These are phyloP conservation scores for Saxicola maurus DNA, from an alignment of 2,797 vertebrate species.

Conservation along the genomic window DNA sequence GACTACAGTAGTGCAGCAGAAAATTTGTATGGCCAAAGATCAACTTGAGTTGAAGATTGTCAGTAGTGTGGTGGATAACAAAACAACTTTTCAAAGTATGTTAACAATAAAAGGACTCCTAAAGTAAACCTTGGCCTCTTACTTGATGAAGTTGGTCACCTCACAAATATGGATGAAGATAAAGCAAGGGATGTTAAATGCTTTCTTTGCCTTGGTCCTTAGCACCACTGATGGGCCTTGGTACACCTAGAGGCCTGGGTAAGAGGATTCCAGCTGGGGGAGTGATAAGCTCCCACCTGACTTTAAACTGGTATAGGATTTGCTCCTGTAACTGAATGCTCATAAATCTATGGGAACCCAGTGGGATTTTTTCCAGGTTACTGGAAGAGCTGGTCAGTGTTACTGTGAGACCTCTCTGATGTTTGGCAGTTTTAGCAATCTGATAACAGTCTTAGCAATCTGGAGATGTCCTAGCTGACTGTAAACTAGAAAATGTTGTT, in stretches of 20 bases:
- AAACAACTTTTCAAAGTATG: neutral
- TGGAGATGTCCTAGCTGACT: neutral
- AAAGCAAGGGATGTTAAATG: neutral
- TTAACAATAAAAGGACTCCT: neutral
- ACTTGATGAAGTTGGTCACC: neutral
- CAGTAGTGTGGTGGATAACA: neutral
- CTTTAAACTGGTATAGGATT: neutral
- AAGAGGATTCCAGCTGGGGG: neutral
- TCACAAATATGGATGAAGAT: neutral
- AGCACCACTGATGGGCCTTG: rapidly evolving
- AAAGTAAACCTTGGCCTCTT: neutral
- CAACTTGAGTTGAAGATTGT: neutral
- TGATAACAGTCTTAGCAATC: neutral
- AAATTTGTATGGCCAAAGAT: neutral
- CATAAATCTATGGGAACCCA: neutral
- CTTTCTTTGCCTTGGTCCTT: neutral
- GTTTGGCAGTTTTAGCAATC: neutral
- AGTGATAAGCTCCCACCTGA: neutral
- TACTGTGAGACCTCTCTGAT: neutral
- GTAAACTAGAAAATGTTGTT: neutral
- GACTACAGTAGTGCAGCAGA: neutral
- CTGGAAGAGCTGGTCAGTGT: neutral
- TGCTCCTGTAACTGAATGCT: neutral
- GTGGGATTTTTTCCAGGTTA: neutral
- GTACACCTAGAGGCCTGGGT: neutral